These are phyloP conservation scores for Chymomyza procnemis DNA, from an alignment of 2,888 invertebrate genomes.

Conservation along the genomic window DNA sequence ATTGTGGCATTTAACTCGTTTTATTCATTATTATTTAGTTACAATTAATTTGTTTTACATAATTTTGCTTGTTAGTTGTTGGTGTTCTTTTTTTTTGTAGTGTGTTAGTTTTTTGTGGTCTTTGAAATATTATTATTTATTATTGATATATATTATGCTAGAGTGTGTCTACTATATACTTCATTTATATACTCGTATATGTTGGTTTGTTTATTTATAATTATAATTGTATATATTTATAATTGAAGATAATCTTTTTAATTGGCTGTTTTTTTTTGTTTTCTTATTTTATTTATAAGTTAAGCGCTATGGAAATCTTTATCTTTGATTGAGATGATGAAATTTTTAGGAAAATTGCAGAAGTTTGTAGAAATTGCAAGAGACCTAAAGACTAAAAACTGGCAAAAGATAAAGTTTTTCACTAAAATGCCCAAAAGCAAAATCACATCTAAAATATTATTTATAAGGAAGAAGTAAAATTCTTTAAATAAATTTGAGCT, in stretches of 20 bases:
- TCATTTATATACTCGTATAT: slow-evolving; percentile 6
- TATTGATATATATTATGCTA: neutral
- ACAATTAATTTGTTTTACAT: neutral
- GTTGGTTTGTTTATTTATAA: slow-evolving; percentile 11
- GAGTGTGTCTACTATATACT: neutral
- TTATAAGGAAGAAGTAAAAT: no score
- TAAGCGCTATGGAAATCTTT: neutral
- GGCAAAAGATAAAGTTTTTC: no score
- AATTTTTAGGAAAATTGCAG: neutral
- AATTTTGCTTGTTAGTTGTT: neutral
- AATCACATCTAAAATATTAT: no score
- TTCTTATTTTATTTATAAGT: slow-evolving; percentile 14
- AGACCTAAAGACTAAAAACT: no score
- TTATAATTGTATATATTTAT: no score
- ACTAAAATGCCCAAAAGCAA: no score
- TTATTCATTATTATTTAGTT: neutral
- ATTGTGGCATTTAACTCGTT: slow-evolving; percentile 26
- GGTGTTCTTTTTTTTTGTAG: neutral
- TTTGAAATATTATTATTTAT: neutral
- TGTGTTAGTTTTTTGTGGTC: neutral
- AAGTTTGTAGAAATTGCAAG: no score
- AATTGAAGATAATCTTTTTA: neutral
- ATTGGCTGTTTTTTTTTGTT: slow-evolving; percentile 29
- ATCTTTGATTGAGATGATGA: neutral
- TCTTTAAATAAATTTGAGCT: no score